Conservation (phyloP, 2,113 vertebrate species). For the Abramis brama region DNA sequence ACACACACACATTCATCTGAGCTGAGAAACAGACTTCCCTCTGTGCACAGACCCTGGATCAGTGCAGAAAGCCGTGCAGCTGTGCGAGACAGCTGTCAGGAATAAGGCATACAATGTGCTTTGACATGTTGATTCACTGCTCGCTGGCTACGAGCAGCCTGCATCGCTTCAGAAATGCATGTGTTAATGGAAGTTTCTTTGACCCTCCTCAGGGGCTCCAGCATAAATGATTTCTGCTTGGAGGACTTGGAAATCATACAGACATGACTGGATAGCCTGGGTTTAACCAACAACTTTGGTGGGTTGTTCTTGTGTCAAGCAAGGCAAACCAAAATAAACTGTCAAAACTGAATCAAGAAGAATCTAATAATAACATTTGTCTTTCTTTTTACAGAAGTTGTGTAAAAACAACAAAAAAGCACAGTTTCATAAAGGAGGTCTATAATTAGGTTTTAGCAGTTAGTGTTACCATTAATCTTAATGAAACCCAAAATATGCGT, state of each 20-base stretch:
- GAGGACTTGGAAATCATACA: constrained; percentile 23
- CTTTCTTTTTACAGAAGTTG: not conserved
- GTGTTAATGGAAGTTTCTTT: constrained; percentile 36
- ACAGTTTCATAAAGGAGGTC: not conserved
- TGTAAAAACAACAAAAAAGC: not conserved
- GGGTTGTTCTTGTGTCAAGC: not conserved
- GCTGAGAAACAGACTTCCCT: constrained; percentile 14
- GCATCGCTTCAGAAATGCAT: constrained; percentile 46
- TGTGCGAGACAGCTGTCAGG: constrained; percentile 45
- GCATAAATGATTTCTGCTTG: constrained; percentile 15
- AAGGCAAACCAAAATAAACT: not conserved
- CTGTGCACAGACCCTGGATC: constrained; percentile 26
- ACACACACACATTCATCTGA: not conserved
- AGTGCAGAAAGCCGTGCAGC: constrained; percentile 32
- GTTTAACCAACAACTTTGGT: not conserved
- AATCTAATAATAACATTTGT: not conserved
- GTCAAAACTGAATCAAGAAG: not conserved
- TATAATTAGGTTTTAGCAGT: not conserved
- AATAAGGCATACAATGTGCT: constrained; percentile 34
- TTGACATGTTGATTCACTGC: constrained; percentile 41
- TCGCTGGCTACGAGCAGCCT: constrained; percentile 19
- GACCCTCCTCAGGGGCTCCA: constrained; percentile 28
- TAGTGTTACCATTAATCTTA: not conserved
- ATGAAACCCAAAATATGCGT: not conserved
- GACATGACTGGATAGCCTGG: not conserved